Conservation (phyloP, 2,113 vertebrate genomes). For the Crotalus viridis region DNA sequence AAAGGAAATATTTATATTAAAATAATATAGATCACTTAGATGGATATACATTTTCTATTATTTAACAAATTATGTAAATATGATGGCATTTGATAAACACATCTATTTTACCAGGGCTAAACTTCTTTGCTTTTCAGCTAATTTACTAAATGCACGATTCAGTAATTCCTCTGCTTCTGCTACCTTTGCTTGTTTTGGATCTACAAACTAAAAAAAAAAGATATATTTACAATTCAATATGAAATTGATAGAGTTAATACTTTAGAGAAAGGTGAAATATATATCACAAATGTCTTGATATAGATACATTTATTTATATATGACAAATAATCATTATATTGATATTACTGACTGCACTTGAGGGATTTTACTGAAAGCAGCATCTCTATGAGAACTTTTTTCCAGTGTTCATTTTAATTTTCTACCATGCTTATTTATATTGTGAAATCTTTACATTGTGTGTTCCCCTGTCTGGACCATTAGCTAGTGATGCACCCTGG, state of each 20-base stretch:
- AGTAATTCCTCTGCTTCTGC: constrained; percentile 66
- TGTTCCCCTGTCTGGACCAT: neutral
- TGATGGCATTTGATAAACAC: neutral
- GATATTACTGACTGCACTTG: neutral
- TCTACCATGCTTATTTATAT: neutral
- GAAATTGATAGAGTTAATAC: neutral
- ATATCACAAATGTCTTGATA: neutral
- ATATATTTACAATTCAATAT: neutral
- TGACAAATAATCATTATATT: neutral
- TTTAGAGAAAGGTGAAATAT: neutral
- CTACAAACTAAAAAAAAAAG: constrained; percentile 55
- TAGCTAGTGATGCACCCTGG: neutral
- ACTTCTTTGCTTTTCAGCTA: constrained; percentile 66
- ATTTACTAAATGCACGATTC: constrained; percentile 48
- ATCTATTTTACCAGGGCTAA: constrained; percentile 63
- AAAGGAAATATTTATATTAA: constrained; percentile 1
- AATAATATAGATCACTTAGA: neutral
- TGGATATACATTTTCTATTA: neutral
- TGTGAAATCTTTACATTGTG: neutral
- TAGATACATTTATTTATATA: neutral
- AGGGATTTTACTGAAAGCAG: neutral
- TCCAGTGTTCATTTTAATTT: neutral
- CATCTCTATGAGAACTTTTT: neutral
- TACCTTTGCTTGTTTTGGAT: constrained; percentile 63
- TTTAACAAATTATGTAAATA: neutral